A percentile compares a stretch with the other conserved stretches of the same genome.
phyloP scores from a whole-genome alignment of 2,888 invertebrate genomes.

The Gari tellinella region DNA sequence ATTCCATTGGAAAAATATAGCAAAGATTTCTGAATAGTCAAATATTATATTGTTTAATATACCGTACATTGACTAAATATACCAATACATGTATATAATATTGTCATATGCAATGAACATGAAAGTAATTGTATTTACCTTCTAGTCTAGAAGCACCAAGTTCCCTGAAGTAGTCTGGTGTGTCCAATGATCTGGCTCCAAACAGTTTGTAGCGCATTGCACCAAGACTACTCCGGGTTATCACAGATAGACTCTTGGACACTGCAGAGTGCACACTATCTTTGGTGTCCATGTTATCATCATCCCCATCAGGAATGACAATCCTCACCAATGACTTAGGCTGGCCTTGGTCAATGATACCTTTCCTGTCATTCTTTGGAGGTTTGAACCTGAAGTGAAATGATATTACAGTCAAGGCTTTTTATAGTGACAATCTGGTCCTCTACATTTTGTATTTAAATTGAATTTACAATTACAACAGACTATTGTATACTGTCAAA shows the following conservation, averaged over 20 bases:
- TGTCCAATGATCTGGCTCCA: conserved; percentile 64
- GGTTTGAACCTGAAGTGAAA: conserved; percentile 29
- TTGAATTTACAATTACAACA: no score
- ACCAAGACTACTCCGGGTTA: conserved; percentile 65
- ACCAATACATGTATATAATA: no score
- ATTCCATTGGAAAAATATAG: no score
- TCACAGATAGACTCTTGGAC: conserved; percentile 57
- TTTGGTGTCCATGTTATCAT: conserved; percentile 4
- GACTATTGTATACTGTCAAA: no score
- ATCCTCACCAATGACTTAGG: conserved; percentile 55
- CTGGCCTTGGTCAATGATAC: conserved; percentile 1
- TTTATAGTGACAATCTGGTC: no score
- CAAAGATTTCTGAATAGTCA: no score
- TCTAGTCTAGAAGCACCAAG: conserved; percentile 42
- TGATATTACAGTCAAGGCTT: no score
- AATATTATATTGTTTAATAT: no score
- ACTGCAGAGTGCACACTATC: conserved; percentile 45
- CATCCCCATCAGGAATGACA: conserved; percentile 31
- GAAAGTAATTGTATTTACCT: conserved; percentile 57
- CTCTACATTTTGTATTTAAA: no score
- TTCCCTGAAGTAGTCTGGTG: conserved; percentile 73
- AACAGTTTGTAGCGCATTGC: conserved; percentile 67
- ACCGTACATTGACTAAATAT: no score
- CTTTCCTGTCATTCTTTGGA: conserved; percentile 21
- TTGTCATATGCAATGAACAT: no score